phyloP scores from a whole-genome alignment of 2,888 invertebrate genomes.

The Nymphalis urticae region DNA sequence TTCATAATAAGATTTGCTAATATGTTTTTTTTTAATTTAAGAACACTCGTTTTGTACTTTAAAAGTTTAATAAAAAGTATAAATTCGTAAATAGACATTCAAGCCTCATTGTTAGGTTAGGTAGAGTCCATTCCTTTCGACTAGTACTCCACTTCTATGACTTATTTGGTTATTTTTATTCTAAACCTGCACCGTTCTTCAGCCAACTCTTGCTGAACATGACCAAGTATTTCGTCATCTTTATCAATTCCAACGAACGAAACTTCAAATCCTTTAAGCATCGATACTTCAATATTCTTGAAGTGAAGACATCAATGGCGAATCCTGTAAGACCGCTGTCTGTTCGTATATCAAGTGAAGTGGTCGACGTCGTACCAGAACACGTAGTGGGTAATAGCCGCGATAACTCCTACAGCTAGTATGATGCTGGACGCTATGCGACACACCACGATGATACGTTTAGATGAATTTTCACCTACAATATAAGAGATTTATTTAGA shows the following conservation, averaged over 20 bases:
- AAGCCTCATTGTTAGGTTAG: neutral
- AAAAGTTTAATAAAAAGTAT: conserved; percentile 2
- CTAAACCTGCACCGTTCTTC: neutral
- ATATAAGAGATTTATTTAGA: conserved; percentile 35
- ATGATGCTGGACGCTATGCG: conserved; percentile 54
- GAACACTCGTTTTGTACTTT: conserved; percentile 13
- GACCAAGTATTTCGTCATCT: neutral
- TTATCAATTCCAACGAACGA: neutral
- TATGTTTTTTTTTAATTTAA: neutral
- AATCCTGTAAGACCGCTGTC: conserved; percentile 10
- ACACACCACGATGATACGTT: conserved; percentile 45
- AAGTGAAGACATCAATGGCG: neutral
- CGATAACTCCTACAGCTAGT: conserved; percentile 47
- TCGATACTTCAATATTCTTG: neutral
- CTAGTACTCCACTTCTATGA: neutral
- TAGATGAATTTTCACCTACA: conserved; percentile 64
- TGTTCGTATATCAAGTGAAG: conserved; percentile 43
- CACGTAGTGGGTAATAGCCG: conserved; percentile 48
- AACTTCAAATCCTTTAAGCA: neutral
- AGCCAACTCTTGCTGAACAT: neutral
- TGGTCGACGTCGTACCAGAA: conserved; percentile 44
- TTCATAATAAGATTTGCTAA: neutral
- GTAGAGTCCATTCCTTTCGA: neutral
- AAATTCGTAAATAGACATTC: neutral
- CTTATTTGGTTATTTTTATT: neutral